phyloP scores from a whole-genome alignment of 2,797 vertebrate species.

The Hemibagrus guttatus region DNA sequence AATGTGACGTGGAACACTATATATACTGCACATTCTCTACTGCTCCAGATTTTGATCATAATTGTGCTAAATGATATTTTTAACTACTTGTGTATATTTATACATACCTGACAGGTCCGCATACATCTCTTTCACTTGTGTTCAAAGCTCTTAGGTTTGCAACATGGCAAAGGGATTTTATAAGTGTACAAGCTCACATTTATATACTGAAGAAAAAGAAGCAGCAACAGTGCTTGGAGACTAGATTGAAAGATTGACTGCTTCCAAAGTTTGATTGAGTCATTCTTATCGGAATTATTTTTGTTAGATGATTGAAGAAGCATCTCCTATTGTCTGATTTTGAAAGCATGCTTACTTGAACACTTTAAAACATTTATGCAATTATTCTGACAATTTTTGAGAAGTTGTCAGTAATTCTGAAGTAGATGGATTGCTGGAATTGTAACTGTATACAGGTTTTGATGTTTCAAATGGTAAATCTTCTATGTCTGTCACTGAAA shows the following conservation, averaged over 20 bases:
- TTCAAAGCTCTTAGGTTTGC: background rate
- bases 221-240: background rate
- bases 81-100: no score
- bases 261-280: background rate
- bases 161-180: background rate
- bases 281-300: background rate
- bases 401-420: background rate
- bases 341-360: background rate
- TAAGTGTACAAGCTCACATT: background rate
- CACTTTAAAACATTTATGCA: background rate
- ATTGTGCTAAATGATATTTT: no score
- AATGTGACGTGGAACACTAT: background rate
- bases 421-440: background rate
- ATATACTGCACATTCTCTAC: background rate
- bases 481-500: background rate
- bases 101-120: no score
- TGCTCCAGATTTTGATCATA: background rate
- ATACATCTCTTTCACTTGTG: background rate
- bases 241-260: background rate
- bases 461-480: background rate
- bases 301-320: background rate
- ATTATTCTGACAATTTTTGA: background rate
- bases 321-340: background rate
- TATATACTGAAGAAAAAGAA: background rate
- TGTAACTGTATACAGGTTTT: background rate